Percentiles rank a stretch among this genome's conserved stretches.
These are phyloP conservation scores for Mechanitis messenoides DNA, from an alignment of 2,888 invertebrate genomes.

Conservation along the genomic window DNA sequence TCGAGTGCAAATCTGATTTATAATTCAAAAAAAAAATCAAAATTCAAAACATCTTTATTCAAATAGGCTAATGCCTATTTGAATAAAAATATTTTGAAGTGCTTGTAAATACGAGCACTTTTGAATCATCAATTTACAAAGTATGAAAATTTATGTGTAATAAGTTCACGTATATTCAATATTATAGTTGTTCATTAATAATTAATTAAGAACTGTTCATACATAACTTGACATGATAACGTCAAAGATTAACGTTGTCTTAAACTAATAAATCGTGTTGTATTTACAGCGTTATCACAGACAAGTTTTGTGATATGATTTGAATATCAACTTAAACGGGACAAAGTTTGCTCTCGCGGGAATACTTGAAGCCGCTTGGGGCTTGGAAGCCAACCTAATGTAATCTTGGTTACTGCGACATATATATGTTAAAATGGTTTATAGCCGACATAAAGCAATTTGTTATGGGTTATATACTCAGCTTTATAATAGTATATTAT, in stretches of 20 bases:
- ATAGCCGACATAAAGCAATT: constrained; percentile 13
- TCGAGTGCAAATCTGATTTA: too few species aligned
- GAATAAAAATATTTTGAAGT: too few species aligned
- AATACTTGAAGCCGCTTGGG: constrained; percentile 20
- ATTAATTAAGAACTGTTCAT: too few species aligned
- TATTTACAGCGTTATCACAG: constrained; percentile 19
- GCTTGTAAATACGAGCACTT: too few species aligned
- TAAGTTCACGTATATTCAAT: too few species aligned
- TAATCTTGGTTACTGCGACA: constrained; percentile 19
- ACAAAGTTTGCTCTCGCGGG: constrained; percentile 26
- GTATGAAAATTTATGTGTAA: too few species aligned
- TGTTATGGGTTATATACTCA: not conserved
- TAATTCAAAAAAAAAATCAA: too few species aligned
- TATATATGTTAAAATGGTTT: constrained; percentile 9
- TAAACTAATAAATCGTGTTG: constrained; percentile 20
- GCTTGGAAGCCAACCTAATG: constrained; percentile 18
- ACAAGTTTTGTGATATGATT: constrained; percentile 25
- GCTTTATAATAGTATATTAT: not conserved
- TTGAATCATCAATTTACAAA: too few species aligned
- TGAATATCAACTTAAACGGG: constrained; percentile 24
- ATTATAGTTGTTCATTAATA: not conserved
- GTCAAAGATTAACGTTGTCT: constrained; percentile 10
- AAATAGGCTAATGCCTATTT: too few species aligned
- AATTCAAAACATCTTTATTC: too few species aligned
- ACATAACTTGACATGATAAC: not conserved